Percentiles rank a stretch among this genome's conserved stretches.
These are phyloP conservation scores for Pinctada fucata DNA, from an alignment of 2,888 invertebrate species.

Conservation along the genomic window DNA sequence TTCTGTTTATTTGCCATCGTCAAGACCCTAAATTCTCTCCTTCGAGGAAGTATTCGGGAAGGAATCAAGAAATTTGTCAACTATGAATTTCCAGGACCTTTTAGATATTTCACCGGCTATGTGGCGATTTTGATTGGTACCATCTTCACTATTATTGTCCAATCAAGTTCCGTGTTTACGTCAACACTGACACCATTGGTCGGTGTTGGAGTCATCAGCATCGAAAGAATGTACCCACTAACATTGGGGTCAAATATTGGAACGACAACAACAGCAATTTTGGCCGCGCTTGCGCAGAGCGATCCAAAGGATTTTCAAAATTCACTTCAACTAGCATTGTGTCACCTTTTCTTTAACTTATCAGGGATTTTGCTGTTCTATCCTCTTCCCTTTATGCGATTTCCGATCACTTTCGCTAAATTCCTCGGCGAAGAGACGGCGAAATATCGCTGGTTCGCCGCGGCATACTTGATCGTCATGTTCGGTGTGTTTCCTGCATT, in stretches of 20 bases:
- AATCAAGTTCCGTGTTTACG: constrained; percentile 71
- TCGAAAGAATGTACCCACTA: constrained; percentile 71
- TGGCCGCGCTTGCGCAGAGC: constrained; percentile 58
- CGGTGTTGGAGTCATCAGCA: constrained; percentile 66
- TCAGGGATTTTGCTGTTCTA: constrained; percentile 79
- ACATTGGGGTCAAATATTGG: constrained; percentile 72
- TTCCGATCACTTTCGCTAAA: constrained; percentile 79
- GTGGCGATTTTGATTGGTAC: constrained; percentile 66
- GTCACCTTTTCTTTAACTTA: constrained; percentile 76
- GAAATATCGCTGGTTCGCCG: constrained; percentile 67
- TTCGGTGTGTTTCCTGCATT: constrained; percentile 64
- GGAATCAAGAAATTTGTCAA: constrained; percentile 67
- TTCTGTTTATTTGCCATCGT: constrained; percentile 69
- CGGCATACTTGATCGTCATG: constrained; percentile 56
- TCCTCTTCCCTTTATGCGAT: constrained; percentile 78
- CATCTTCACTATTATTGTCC: constrained; percentile 69
- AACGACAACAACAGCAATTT: constrained; percentile 71
- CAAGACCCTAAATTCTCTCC: constrained; percentile 66
- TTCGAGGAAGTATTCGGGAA: constrained; percentile 65
- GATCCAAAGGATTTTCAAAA: constrained; percentile 65
- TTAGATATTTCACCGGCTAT: constrained; percentile 67
- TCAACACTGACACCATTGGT: constrained; percentile 73
- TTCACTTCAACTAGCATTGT: constrained; percentile 71
- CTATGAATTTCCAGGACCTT: constrained; percentile 67
- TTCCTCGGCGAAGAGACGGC: constrained; percentile 77